phyloP scores from a whole-genome alignment of 2,888 invertebrate genomes.

The Caradrina kadenii region DNA sequence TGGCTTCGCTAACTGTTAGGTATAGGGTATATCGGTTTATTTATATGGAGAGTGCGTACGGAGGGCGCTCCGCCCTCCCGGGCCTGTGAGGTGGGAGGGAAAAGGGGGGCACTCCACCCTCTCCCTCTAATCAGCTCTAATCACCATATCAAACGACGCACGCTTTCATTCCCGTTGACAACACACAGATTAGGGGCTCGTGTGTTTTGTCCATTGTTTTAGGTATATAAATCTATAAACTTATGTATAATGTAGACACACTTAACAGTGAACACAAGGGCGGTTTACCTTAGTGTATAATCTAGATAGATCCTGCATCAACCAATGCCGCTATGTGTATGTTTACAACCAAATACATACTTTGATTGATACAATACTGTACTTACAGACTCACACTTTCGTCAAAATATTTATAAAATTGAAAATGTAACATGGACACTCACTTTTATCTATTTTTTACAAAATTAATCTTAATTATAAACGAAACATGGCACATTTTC shows the following conservation, averaged over 20 bases:
- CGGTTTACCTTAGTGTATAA: constrained; percentile 4
- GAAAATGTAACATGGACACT: too few relatives aligned
- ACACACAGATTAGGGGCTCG: constrained; percentile 84
- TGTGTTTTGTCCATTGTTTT: constrained; percentile 71
- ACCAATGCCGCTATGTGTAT: too few relatives aligned
- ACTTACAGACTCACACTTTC: too few relatives aligned
- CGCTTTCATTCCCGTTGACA: constrained; percentile 88
- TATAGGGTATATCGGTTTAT: constrained; percentile 87
- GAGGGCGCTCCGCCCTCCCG: constrained; percentile 78
- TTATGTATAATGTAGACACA: constrained; percentile 12
- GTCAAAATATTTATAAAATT: too few relatives aligned
- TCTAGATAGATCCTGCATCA: too few relatives aligned
- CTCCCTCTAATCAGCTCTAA: constrained; percentile 90
- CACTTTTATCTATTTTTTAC: too few relatives aligned
- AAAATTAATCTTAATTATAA: too few relatives aligned
- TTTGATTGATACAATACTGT: too few relatives aligned
- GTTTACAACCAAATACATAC: too few relatives aligned
- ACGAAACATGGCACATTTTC: too few relatives aligned
- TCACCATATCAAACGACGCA: constrained; percentile 91
- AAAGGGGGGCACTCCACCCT: constrained; percentile 65
- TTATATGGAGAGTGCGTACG: constrained; percentile 88
- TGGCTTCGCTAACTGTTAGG: constrained; percentile 75
- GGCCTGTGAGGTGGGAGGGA: constrained; percentile 41
- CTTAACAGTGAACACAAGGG: constrained; percentile 21
- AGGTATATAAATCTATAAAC: constrained; percentile 41